Conservation (phyloP, 1,140 invertebrate species). For the Mercenaria mercenaria region DNA sequence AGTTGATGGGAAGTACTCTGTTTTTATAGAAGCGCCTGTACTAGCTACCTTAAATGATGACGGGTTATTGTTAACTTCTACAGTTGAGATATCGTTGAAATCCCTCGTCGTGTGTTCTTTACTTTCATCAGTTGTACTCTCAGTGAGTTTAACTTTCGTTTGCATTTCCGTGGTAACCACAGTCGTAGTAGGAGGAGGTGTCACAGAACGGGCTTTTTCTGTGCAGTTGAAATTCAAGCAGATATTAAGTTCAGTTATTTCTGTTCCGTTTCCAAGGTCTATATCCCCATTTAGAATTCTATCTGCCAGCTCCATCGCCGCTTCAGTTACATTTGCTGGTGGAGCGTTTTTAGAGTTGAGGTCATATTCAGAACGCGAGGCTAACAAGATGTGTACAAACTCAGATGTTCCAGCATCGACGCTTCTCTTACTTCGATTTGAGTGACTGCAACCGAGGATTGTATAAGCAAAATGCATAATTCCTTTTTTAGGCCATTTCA, state of each 20-base stretch:
- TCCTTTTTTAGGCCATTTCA: not conserved
- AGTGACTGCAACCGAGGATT: not conserved
- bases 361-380: not conserved
- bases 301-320: not conserved
- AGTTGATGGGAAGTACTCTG: no score
- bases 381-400: not conserved
- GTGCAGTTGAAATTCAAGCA: not conserved
- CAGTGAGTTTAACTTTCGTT: no score
- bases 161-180: no score
- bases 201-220: not conserved
- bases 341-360: no score
- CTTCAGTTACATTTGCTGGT: not conserved
- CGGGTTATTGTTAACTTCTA: no score
- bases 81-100: no score
- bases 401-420: no score
- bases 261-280: not conserved
- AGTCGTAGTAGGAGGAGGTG: not conserved
- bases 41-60: no score
- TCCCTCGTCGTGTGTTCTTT: no score
- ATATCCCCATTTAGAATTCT: not conserved
- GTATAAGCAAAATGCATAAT: not conserved
- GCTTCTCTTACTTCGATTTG: no score
- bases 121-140: no score
- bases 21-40: no score
- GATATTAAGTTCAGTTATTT: not conserved